These are phyloP conservation scores for Cynodonichthys magdalenae DNA, from an alignment of 2,797 vertebrate species.

Conservation along the genomic window DNA sequence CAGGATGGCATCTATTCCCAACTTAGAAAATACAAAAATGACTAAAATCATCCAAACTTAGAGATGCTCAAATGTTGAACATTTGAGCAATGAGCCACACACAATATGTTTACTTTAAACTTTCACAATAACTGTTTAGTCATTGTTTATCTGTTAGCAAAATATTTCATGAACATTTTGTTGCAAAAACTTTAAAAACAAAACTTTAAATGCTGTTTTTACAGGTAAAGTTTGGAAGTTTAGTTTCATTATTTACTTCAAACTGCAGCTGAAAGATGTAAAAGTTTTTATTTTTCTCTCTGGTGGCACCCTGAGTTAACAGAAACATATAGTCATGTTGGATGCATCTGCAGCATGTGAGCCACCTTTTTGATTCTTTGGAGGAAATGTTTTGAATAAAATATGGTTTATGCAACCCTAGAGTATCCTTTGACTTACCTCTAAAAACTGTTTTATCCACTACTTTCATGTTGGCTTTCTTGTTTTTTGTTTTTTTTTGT, in stretches of 20 bases:
- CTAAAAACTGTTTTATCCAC: conserved; percentile 14
- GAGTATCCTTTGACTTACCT: neutral
- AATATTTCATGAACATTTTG: no score
- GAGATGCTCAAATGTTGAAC: no score
- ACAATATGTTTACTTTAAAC: no score
- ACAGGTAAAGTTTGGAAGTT: neutral
- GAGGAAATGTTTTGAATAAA: conserved; percentile 34
- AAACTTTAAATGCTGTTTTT: neutral
- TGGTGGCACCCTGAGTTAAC: conserved; percentile 11
- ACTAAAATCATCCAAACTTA: no score
- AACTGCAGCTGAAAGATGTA: conserved; percentile 16
- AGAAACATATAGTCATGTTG: conserved; percentile 24
- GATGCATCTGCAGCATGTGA: conserved; percentile 19
- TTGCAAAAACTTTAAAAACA: neutral
- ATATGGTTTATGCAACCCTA: conserved; percentile 25
- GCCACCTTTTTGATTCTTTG: conserved; percentile 41
- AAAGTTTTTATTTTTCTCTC: neutral
- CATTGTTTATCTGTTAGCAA: no score
- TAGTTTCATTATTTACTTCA: neutral
- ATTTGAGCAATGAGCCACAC: no score
- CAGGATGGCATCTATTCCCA: no score
- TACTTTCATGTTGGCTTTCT: conserved; percentile 3
- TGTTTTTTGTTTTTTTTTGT: neutral
- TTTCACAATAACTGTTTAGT: no score
- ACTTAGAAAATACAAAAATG: no score